Conservation (phyloP, 1,140 invertebrate species). For the Camponotus vicinus region DNA sequence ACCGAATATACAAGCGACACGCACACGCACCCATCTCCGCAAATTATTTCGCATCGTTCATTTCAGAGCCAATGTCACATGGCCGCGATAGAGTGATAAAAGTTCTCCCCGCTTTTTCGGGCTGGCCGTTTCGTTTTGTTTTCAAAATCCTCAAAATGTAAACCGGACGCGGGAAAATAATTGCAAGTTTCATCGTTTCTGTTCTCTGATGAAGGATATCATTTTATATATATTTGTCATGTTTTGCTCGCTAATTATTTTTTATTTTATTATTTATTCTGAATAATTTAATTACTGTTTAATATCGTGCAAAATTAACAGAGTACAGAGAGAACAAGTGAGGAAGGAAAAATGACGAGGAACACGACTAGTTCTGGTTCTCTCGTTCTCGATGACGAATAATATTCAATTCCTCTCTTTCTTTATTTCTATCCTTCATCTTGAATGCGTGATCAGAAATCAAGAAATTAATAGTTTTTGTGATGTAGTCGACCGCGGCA, state of each 20-base stretch:
- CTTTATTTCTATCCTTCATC: not conserved
- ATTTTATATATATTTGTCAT: not conserved
- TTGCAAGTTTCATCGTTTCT: not conserved
- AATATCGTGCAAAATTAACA: not conserved
- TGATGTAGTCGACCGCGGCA: conserved; percentile 42
- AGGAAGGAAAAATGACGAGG: not conserved
- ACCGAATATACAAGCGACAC: conserved; percentile 3
- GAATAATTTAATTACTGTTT: not conserved
- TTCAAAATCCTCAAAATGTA: not conserved
- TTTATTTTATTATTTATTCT: not conserved
- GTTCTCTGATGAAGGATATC: not conserved
- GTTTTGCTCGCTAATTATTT: not conserved
- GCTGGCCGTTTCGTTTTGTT: conserved; percentile 29
- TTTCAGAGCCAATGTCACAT: conserved; percentile 54
- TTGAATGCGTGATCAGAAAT: conserved; percentile 43
- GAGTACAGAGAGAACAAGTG: not conserved
- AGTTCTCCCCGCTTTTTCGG: conserved; percentile 49
- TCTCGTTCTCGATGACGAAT: not conserved
- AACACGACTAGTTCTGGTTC: not conserved
- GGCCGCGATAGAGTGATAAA: conserved; percentile 45
- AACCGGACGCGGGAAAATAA: not conserved
- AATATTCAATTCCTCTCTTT: not conserved
- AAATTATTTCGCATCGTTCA: conserved; percentile 60
- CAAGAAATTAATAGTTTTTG: conserved; percentile 50
- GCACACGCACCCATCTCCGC: not conserved